These are phyloP conservation scores for Leptinotarsa tumamoca DNA, from an alignment of 2,888 invertebrate species.

Conservation along the genomic window DNA sequence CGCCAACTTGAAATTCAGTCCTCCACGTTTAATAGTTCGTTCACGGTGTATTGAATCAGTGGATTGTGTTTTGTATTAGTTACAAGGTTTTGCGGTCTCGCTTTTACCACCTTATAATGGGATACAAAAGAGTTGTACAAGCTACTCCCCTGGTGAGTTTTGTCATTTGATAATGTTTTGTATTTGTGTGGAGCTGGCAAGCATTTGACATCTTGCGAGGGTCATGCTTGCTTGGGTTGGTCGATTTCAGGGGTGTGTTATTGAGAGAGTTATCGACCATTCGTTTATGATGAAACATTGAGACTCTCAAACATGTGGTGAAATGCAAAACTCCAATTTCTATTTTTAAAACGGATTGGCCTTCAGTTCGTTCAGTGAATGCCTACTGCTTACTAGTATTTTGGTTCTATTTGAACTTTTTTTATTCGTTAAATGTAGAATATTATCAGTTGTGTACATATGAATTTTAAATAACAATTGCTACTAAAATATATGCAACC, in stretches of 20 bases:
- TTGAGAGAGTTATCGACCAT: neutral
- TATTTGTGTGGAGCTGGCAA: neutral
- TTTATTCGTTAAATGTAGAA: neutral
- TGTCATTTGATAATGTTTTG: constrained; percentile 13
- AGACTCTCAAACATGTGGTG: neutral
- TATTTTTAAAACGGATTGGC: constrained; percentile 3
- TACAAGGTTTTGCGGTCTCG: neutral
- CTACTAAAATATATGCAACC: too few species aligned
- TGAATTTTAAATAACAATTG: too few species aligned
- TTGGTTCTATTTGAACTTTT: neutral
- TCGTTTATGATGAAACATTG: neutral
- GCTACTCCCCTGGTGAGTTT: constrained; percentile 46
- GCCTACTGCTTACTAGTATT: neutral
- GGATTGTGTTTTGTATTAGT: neutral
- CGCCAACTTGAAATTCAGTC: constrained; percentile 20
- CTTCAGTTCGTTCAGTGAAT: neutral
- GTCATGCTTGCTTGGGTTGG: constrained; percentile 12
- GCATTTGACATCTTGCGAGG: neutral
- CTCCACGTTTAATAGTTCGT: constrained; percentile 1
- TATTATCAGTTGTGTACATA: neutral
- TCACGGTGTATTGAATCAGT: neutral
- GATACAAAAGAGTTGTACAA: constrained; percentile 45
- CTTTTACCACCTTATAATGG: constrained; percentile 33
- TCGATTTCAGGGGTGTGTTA: constrained; percentile 15
- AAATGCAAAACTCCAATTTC: neutral